Conservation (phyloP, 2,113 vertebrate genomes). For the Anser brachyrhynchus region DNA sequence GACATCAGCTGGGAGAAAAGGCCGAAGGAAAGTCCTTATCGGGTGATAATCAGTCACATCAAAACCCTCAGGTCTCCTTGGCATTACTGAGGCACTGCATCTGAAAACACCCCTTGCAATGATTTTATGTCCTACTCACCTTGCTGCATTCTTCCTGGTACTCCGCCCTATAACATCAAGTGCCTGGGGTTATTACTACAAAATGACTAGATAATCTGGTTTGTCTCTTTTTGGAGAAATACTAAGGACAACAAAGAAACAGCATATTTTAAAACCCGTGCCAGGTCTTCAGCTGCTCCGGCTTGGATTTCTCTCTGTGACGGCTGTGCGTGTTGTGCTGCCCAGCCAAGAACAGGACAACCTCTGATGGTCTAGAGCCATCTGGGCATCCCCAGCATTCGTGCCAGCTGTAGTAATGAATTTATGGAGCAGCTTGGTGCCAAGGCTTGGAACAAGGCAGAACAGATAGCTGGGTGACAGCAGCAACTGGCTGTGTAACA, state of each 20-base stretch:
- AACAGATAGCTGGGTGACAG: not conserved
- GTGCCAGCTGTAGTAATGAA: not conserved
- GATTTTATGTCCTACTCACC: not conserved
- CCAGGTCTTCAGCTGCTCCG: not conserved
- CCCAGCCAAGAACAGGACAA: not conserved
- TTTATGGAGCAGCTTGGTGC: not conserved
- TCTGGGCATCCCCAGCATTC: rapidly evolving
- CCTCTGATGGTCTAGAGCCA: not conserved
- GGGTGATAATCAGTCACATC: not conserved
- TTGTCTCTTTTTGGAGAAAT: not conserved
- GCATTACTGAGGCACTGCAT: not conserved
- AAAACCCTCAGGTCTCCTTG: not conserved
- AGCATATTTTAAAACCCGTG: not conserved
- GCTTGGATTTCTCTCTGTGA: not conserved
- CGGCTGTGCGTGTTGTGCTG: not conserved
- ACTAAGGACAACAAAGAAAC: not conserved
- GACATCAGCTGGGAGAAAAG: not conserved
- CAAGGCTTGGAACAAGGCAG: not conserved
- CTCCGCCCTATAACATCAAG: not conserved
- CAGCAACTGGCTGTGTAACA: not conserved
- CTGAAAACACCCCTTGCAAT: rapidly evolving
- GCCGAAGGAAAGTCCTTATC: not conserved
- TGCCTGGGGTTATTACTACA: not conserved
- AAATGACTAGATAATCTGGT: not conserved
- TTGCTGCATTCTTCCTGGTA: not conserved